Base-by-base conservation (phyloP, 2,888 invertebrate species). In the Microplitis manilae region DNA sequence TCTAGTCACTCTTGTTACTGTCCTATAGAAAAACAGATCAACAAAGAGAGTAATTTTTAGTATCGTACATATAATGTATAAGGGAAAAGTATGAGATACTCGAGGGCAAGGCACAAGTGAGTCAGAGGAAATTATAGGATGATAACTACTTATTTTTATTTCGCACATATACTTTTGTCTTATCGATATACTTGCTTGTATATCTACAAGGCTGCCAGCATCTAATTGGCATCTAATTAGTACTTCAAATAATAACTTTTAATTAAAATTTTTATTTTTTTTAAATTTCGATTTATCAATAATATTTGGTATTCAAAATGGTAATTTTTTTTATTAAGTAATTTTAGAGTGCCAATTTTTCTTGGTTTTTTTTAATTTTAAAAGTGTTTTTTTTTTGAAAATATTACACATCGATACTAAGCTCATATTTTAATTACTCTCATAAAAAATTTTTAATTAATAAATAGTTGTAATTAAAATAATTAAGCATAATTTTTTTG, bases 21-120 rank as follows among this genome's bases (percentile, higher is more conserved):
- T 81, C 75, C 77, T 81, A 59, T 15, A 73, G 79, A 81, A 76
- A 77, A 82, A 78, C 73, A 72, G 73, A 73, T 60, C 38, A 70
- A 76, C 40, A 50, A 39, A 67, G 69, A 64, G 72, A 41, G 41
- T 71, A 61, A 61, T 50, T 50, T 50, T 50, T 50, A 13, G 8
- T 50, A 50, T 41, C 41, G 41, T 50, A 50, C 13, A 30, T 30
- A 30, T 15, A 59, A 50, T 69, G 74, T 73, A 77, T 80, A 73
- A 67, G 78, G 80, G 77, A 81, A 74, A 83, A 82, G 78, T 79
- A 50, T 50, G 77, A 81, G 82, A 84, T 86, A 84, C 85, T 83
- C 82, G 83, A 86, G 85, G 85, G 83, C 87, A 87, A 87, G 87
- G 87, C 87, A 87, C 87, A 84, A 85, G 87, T 87, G 87, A 87